phyloP scores from a whole-genome alignment of 2,888 invertebrate genomes.

The Lathronympha strigana region DNA sequence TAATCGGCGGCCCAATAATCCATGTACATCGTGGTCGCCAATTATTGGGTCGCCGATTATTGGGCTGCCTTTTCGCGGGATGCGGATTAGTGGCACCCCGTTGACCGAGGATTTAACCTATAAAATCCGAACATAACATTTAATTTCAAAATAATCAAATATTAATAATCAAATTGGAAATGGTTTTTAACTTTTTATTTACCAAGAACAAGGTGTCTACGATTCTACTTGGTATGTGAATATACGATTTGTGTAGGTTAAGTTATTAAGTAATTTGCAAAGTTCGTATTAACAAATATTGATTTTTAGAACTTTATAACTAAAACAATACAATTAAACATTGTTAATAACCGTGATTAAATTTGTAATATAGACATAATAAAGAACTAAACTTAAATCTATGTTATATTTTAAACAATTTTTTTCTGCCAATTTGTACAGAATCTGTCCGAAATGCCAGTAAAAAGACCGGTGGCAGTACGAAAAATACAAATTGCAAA shows the following conservation, averaged over 20 bases:
- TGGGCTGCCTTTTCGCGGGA: no score
- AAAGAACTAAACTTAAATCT: neutral
- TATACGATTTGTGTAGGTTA: conserved; percentile 32
- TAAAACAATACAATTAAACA: no score
- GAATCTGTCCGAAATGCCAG: conserved; percentile 85
- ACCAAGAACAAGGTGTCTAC: conserved; percentile 14
- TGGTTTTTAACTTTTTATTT: conserved; percentile 35
- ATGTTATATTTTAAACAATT: conserved; percentile 34
- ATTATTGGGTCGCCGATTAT: no score
- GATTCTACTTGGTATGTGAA: conserved; percentile 15
- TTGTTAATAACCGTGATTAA: no score
- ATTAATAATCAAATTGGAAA: neutral
- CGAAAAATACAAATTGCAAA: conserved; percentile 87
- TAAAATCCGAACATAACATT: no score
- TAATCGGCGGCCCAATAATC: no score
- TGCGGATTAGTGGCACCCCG: no score
- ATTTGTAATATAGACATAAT: no score
- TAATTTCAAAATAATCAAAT: neutral
- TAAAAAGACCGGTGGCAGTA: conserved; percentile 90
- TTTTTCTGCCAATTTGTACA: no score
- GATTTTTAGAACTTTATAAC: neutral
- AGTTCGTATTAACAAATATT: no score
- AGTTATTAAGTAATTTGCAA: neutral
- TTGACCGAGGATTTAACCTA: no score
- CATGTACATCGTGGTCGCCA: no score